Evolutionary conservation across 2,113 vertebrate species (phyloP).

Genomic region (Poeciliopsis occidentalis): DNA sequence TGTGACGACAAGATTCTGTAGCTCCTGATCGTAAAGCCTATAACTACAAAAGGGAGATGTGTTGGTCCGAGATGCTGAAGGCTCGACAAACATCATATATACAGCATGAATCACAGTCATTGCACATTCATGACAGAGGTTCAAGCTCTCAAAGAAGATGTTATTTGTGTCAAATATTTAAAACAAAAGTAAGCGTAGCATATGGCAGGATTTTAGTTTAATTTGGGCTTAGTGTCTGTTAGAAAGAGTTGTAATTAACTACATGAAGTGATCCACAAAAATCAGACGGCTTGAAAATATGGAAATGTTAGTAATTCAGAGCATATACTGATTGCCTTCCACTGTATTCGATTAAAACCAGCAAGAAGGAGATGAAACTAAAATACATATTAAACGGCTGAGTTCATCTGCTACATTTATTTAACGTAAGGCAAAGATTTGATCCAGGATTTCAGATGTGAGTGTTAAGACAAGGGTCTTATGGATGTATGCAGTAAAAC

Average conservation of each 20-base stretch:
- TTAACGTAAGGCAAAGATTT: background rate
- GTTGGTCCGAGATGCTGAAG: too few species aligned
- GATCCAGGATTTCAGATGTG: background rate
- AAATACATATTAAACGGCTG: background rate
- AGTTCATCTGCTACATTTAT: background rate
- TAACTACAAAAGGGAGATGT: too few species aligned
- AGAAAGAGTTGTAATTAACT: background rate
- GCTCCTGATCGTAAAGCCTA: background rate
- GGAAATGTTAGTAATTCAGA: background rate
- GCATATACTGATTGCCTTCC: background rate
- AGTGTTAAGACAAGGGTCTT: background rate
- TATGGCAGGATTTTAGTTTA: too few species aligned
- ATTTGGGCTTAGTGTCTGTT: background rate
- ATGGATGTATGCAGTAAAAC: background rate
- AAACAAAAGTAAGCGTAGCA: background rate
- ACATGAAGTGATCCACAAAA: background rate
- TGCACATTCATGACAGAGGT: background rate
- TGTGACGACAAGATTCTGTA: too few species aligned
- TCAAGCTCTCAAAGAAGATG: background rate
- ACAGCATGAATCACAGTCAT: background rate
- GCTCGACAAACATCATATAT: background rate
- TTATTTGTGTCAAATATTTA: background rate
- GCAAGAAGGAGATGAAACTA: background rate
- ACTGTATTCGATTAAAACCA: background rate
- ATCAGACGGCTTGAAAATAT: background rate